Base-by-base conservation (phyloP, 1,140 invertebrate genomes). In the Papilio glaucus region DNA sequence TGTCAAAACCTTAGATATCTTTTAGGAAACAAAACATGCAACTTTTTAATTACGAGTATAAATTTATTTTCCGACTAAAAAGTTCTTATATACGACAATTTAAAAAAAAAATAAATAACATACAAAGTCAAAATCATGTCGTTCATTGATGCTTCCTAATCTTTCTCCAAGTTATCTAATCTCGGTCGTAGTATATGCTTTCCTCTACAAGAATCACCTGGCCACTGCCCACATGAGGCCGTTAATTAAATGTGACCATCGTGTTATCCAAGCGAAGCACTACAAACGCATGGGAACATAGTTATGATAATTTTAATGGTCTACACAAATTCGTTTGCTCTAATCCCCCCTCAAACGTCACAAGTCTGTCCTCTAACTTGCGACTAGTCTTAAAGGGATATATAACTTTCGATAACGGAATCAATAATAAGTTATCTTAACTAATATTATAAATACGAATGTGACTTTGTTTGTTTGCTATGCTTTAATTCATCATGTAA, bases 261-360 rank as follows among this genome's bases (percentile, higher is more conserved):
- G 37, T 65, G 37, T 65, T 38, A 38, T 65, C 29, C 37, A 33
- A 65, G 15, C 62, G 18, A 39, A 33, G 37, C 62, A 39, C 9
- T 65, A 38, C 33, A 65, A 65, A 18, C 62, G 62, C 33, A 65
- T 65, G 62, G 62, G 62, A 65, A 65, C 37, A 65, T 24, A 65
- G 18, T 39, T 65, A 65, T 65, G 62, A 41, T 65, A 65, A 65
- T 65, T 65, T 65, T 65, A 41, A 65, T 65, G 62, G 62, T 65
- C 62, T 39, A 24, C 37, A 29, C 15, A 10, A 37, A 63, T 65
- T 18, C 6, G 62, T 69, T 73, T 79, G 62, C 38, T 86, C 6
- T 86, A 72, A 87, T 87, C 83, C 85, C 82, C 77, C 78, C 82
- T 85, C 82, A 87, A 86, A 83, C 80, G 72, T 65, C 67, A 72